Evolutionary conservation across 2,888 invertebrate genomes (phyloP), one percentile per base, ranked within the genome.

Genomic region (Heliconius erato): DNA sequence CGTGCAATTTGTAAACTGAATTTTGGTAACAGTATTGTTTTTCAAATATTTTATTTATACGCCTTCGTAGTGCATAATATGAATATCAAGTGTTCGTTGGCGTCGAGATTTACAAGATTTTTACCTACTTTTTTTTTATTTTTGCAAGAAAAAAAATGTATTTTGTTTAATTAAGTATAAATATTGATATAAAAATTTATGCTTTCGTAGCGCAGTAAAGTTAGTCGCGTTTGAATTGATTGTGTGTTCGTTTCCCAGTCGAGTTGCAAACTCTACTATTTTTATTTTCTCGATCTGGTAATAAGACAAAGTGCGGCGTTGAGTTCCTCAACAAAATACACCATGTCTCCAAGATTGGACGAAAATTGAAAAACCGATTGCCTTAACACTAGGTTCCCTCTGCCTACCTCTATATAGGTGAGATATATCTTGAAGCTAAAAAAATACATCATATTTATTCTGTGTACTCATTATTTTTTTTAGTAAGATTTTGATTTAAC

Each of bases 1-100:
- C 28, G 9, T 65, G 78, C 81, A 81, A 81, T 81, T 81, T 81
- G 77, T 35, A 26, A 78, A 63, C 78, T 78, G 81, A 72, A 78
- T 81, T 81, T 81, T 81, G 78, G 78, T 78, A 49, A 78, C 78
- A 12, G 78, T 68, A 78, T 78, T 78, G 68, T 78, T 32, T 68
- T 78, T 68, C 44, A 78, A 78, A 78, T 78, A 78, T 78, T 78
- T 78, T 78, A 78, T 68, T 78, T 68, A 68, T 78, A 68, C 78
- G 12, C 23, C 76, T 76, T 76, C 35, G 63, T 35, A 65, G 40
- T 76, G 63, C 63, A 40, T 78, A 49, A 78, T 49, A 68, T 65
- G 68, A 78, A 78, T 78, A 68, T 68, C 28, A 68, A 78, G 78
- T 67, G 68, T 26, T 78, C 26, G 77, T 49, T 78, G 76, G 63